These are phyloP conservation scores for Odontomachus brunneus DNA, from an alignment of 1,140 invertebrate species.

Conservation along the genomic window DNA sequence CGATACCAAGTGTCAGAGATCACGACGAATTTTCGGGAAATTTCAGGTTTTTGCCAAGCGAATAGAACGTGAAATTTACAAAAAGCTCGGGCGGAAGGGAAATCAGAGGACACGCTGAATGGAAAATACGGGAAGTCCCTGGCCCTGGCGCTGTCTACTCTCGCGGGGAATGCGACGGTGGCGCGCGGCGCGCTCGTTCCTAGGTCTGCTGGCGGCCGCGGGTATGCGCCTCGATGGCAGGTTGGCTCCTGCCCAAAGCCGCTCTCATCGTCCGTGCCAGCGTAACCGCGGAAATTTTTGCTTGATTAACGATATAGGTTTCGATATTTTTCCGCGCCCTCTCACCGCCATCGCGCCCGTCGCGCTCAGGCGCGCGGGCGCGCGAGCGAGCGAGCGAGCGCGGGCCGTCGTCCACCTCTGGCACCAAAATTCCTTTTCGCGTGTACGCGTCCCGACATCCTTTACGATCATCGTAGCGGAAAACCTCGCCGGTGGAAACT, in stretches of 20 bases:
- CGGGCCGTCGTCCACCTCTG: slow-evolving; percentile 31
- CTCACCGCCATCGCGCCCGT: neutral
- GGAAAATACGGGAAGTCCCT: slow-evolving; percentile 77
- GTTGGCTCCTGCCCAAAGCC: slow-evolving; percentile 81
- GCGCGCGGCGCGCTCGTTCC: slow-evolving; percentile 39
- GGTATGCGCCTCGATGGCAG: slow-evolving; percentile 70
- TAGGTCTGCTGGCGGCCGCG: slow-evolving; percentile 70
- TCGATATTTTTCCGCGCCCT: slow-evolving; percentile 74
- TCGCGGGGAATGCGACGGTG: slow-evolving; percentile 33
- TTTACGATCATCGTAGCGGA: slow-evolving; percentile 52
- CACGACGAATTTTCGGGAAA: neutral
- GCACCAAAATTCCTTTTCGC: slow-evolving; percentile 38
- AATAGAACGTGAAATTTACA: neutral
- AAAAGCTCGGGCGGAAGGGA: slow-evolving; percentile 1
- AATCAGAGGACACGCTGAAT: slow-evolving; percentile 49
- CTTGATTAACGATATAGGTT: slow-evolving; percentile 81
- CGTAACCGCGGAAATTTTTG: slow-evolving; percentile 80
- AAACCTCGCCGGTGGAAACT: slow-evolving; percentile 41
- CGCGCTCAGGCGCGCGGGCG: neutral
- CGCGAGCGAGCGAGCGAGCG: neutral
- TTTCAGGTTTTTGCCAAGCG: neutral
- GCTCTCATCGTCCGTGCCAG: slow-evolving; percentile 73
- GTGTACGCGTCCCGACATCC: slow-evolving; percentile 19
- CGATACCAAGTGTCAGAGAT: neutral
- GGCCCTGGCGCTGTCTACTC: slow-evolving; percentile 57